Evolutionary conservation across 2,888 invertebrate species (phyloP).

Genomic region (Orchesellides sinensis): DNA sequence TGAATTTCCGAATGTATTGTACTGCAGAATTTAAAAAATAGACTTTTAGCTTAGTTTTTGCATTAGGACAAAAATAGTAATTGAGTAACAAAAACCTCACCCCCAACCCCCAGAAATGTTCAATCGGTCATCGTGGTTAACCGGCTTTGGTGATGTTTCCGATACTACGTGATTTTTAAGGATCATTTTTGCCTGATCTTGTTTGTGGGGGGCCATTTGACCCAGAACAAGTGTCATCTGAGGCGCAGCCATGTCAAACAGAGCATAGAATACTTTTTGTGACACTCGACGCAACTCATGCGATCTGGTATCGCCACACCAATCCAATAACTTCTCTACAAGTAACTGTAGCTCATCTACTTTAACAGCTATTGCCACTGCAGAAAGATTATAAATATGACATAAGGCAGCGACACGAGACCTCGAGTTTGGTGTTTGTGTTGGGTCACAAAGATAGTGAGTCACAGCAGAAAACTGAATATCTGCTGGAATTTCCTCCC

Average conservation of each 20-base stretch:
- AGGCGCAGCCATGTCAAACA: conserved; percentile 75
- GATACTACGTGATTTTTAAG: conserved; percentile 70
- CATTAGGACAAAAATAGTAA: neutral
- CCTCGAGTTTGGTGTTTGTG: conserved; percentile 91
- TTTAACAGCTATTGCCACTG: conserved; percentile 67
- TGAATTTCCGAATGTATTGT: conserved; percentile 73
- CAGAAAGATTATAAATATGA: conserved; percentile 76
- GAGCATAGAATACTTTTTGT: conserved; percentile 74
- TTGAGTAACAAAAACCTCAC: conserved; percentile 42
- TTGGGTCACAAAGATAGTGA: conserved; percentile 91
- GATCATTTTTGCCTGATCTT: conserved; percentile 73
- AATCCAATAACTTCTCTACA: conserved; percentile 74
- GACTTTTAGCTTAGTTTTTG: neutral
- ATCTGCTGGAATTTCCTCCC: conserved; percentile 81
- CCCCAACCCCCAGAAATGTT: conserved; percentile 71
- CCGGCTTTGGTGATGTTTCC: conserved; percentile 44
- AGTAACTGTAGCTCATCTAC: conserved; percentile 70
- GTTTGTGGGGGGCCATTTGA: conserved; percentile 71
- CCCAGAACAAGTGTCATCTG: conserved; percentile 74
- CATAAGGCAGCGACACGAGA: conserved; percentile 79
- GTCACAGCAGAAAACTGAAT: conserved; percentile 81
- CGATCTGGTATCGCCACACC: conserved; percentile 73
- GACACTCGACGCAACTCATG: conserved; percentile 73
- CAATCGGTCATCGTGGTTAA: conserved; percentile 46
- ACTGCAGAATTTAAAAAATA: conserved; percentile 44